Conservation (phyloP, 1,140 invertebrate species). For the Physella acuta region DNA sequence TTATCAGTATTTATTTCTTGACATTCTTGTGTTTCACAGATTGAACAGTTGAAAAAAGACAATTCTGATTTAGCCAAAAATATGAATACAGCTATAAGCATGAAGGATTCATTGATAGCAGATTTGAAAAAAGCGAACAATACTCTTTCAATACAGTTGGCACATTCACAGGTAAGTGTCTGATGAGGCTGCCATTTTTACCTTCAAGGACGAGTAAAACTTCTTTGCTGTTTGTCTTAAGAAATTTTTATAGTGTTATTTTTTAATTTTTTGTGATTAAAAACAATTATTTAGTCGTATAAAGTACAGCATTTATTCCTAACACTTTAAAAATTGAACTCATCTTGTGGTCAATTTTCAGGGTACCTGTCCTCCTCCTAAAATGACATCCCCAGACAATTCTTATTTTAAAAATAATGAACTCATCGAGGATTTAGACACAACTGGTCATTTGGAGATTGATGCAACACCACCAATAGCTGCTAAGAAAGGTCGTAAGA, state of each 20-base stretch:
- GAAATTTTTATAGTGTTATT: too few species aligned
- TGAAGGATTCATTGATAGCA: slow-evolving; percentile 27
- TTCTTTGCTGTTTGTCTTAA: too few species aligned
- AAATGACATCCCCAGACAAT: slow-evolving; percentile 10
- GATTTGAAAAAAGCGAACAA: slow-evolving; percentile 30
- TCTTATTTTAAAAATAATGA: not conserved
- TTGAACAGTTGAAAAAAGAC: slow-evolving; percentile 20
- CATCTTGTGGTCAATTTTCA: slow-evolving; percentile 12
- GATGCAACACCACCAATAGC: slow-evolving; percentile 44
- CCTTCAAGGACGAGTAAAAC: too few species aligned
- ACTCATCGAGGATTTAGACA: slow-evolving; percentile 34
- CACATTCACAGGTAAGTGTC: slow-evolving; percentile 27
- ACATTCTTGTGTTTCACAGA: too few species aligned
- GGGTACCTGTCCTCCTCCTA: slow-evolving; percentile 25
- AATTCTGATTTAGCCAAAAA: slow-evolving; percentile 18
- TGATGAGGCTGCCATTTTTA: too few species aligned
- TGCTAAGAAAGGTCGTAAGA: slow-evolving; percentile 30
- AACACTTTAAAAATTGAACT: too few species aligned
- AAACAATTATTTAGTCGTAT: too few species aligned
- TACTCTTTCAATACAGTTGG: slow-evolving; percentile 26
- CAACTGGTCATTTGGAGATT: slow-evolving; percentile 33
- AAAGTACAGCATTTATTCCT: too few species aligned
- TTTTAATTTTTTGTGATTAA: too few species aligned
- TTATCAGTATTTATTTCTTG: too few species aligned
- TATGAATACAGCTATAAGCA: slow-evolving; percentile 6